Percentiles rank a stretch among this genome's conserved stretches.
Conservation (phyloP, 2,888 invertebrate species). For the Agonum fuliginosum region DNA sequence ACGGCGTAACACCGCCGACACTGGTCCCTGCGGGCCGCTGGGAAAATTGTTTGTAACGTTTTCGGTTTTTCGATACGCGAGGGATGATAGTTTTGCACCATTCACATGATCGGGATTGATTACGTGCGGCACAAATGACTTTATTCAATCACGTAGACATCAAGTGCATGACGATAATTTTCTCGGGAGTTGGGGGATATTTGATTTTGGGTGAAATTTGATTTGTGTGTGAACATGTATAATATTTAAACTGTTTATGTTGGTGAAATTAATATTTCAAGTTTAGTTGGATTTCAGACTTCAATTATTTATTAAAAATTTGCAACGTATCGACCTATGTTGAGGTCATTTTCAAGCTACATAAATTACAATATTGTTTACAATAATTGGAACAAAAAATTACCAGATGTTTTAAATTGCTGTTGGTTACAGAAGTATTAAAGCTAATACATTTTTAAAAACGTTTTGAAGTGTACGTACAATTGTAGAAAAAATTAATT, state of each 20-base stretch:
- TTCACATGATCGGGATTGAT: conserved; percentile 39
- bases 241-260: background rate
- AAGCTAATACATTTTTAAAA: too few relatives aligned
- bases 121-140: conserved; percentile 6
- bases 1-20: conserved; percentile 56
- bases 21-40: conserved; percentile 47
- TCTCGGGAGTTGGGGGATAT: conserved; percentile 31
- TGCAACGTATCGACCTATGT: too few relatives aligned
- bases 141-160: conserved; percentile 19
- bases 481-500: too few relatives aligned
- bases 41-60: conserved; percentile 58
- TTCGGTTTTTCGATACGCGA: conserved; percentile 46
- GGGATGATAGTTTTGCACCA: conserved; percentile 42
- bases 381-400: too few relatives aligned
- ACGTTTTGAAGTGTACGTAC: too few relatives aligned
- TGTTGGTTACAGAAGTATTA: too few relatives aligned
- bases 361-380: too few relatives aligned
- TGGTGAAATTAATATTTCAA: background rate
- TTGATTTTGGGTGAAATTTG: background rate
- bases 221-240: conserved; percentile 23
- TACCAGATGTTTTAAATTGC: too few relatives aligned
- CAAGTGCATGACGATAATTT: background rate
- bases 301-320: too few relatives aligned
- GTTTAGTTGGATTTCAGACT: too few relatives aligned
- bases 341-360: too few relatives aligned